phyloP scores from a whole-genome alignment of 2,888 invertebrate species.

The Allygus modestus region DNA sequence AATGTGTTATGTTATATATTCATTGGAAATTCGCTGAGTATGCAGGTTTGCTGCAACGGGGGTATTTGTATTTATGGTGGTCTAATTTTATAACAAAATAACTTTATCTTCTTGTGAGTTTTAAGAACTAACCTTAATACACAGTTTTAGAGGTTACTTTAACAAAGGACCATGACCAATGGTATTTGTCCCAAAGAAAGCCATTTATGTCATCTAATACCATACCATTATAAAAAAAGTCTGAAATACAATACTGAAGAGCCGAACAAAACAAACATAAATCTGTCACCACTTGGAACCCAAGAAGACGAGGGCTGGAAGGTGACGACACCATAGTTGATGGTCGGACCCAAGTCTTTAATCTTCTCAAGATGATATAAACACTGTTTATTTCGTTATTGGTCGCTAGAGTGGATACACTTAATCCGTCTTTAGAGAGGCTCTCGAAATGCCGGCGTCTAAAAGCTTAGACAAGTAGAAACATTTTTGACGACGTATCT shows the following conservation, averaged over 20 bases:
- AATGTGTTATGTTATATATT: too few relatives aligned
- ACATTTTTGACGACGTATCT: slow-evolving; percentile 5
- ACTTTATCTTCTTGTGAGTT: too few relatives aligned
- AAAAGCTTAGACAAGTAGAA: background rate
- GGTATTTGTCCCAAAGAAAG: too few relatives aligned
- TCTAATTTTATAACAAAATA: too few relatives aligned
- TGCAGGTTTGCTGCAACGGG: too few relatives aligned
- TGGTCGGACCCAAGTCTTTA: slow-evolving; percentile 15
- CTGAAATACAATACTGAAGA: background rate
- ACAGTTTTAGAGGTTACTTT: too few relatives aligned
- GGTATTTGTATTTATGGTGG: too few relatives aligned
- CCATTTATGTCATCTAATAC: background rate
- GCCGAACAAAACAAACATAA: too few relatives aligned
- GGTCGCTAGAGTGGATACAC: slow-evolving; percentile 22
- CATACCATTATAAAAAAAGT: background rate
- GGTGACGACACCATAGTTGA: background rate
- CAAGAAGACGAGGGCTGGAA: too few relatives aligned
- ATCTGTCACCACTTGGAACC: background rate
- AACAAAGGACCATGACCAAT: too few relatives aligned
- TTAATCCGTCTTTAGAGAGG: slow-evolving; percentile 16
- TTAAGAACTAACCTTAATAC: too few relatives aligned
- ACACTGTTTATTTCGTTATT: slow-evolving; percentile 20
- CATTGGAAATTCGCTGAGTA: too few relatives aligned
- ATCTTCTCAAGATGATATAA: slow-evolving; percentile 42
- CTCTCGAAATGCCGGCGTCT: background rate